Conservation (phyloP, 2,797 vertebrate species). For the Alca torda region DNA sequence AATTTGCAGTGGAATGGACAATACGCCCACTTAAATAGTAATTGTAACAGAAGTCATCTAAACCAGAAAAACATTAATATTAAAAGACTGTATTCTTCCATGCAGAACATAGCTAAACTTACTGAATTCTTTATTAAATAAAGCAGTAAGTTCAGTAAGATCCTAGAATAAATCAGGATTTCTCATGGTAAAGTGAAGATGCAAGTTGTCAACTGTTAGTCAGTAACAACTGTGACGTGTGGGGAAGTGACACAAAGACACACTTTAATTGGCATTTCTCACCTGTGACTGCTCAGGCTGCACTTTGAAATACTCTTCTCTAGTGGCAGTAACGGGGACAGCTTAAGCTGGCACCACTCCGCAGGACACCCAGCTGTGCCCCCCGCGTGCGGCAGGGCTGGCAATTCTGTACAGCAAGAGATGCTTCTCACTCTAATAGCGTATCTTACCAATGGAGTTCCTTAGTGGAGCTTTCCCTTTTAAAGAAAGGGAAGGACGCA, state of each 20-base stretch:
- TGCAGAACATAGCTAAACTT: not conserved
- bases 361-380: not conserved
- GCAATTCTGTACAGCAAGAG: not conserved
- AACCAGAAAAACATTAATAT: not conserved
- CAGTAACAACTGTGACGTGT: not conserved
- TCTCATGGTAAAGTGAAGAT: not conserved
- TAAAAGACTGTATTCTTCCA: not conserved
- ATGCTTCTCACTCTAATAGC: not conserved
- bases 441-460: fast-evolving
- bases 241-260: not conserved
- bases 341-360: not conserved
- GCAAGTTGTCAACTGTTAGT: not conserved
- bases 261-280: not conserved
- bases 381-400: not conserved
- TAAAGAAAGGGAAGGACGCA: not conserved
- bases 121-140: not conserved
- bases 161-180: not conserved
- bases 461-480: not conserved
- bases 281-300: not conserved
- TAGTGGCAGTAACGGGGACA: not conserved
- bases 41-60: not conserved
- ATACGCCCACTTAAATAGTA: not conserved
- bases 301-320: not conserved
- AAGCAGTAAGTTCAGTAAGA: not conserved
- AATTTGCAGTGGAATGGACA: not conserved